These are phyloP conservation scores for Bellardia bayeri DNA, from an alignment of 2,888 invertebrate genomes.

Conservation along the genomic window DNA sequence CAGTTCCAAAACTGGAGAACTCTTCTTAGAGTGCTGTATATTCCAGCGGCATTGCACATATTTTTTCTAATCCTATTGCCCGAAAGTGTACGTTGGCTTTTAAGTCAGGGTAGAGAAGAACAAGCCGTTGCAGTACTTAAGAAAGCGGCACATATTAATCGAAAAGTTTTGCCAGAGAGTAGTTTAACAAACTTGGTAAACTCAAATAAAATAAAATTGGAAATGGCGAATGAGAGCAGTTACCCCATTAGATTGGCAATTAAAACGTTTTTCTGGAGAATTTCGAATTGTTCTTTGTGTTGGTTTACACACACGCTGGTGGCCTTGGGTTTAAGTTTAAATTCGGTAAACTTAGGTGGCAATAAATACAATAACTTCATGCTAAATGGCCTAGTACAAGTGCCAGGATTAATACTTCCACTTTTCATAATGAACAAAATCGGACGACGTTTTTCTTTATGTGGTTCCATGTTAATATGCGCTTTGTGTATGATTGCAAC, in stretches of 20 bases:
- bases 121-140: slow-evolving; percentile 86
- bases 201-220: slow-evolving; percentile 77
- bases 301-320: slow-evolving; percentile 92
- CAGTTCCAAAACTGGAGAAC: slow-evolving; percentile 88
- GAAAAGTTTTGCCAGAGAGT: slow-evolving; percentile 76
- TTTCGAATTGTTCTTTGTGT: slow-evolving; percentile 88
- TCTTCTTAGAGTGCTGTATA: slow-evolving; percentile 87
- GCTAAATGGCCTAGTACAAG: slow-evolving; percentile 86
- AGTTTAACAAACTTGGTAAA: slow-evolving; percentile 76
- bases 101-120: slow-evolving; percentile 86
- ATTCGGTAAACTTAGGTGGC: slow-evolving; percentile 89
- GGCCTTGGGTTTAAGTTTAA: slow-evolving; percentile 92
- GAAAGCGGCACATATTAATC: slow-evolving; percentile 87
- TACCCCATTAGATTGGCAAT: slow-evolving; percentile 78
- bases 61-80: slow-evolving; percentile 88
- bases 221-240: slow-evolving; percentile 77
- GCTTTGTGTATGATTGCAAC: slow-evolving; percentile 83
- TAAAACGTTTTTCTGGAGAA: slow-evolving; percentile 78
- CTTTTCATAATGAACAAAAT: slow-evolving; percentile 87
- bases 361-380: slow-evolving; percentile 92
- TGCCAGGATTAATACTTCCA: slow-evolving; percentile 89
- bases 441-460: slow-evolving; percentile 88
- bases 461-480: slow-evolving; percentile 87
- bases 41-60: slow-evolving; percentile 88
- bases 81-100: slow-evolving; percentile 91